Evolutionary conservation across 2,113 vertebrate species (phyloP).

Genomic region (Pachyramphus minor): DNA sequence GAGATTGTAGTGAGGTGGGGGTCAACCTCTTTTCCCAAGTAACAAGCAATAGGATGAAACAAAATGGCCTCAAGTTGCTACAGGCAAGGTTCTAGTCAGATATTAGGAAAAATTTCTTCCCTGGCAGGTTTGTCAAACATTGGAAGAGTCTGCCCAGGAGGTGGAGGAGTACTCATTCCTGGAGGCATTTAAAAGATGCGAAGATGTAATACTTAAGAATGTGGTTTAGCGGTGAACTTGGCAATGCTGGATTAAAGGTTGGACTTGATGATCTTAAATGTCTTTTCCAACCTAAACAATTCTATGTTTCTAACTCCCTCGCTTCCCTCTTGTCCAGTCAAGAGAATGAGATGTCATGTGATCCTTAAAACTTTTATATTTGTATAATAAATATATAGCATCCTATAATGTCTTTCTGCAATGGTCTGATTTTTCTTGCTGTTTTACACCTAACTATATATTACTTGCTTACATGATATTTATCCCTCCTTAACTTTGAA

Average conservation of each 20-base stretch:
- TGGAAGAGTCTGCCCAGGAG: background rate
- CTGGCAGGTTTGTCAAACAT: background rate
- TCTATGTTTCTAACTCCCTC: background rate
- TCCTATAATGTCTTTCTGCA: background rate
- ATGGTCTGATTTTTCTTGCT: background rate
- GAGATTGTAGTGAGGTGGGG: background rate
- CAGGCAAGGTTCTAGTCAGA: background rate
- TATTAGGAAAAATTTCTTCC: background rate
- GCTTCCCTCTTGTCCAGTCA: background rate
- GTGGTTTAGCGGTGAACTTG: background rate
- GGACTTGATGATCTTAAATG: background rate
- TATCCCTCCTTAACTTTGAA: background rate
- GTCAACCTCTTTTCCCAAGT: background rate
- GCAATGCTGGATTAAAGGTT: background rate
- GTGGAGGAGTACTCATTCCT: background rate
- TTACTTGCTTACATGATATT: background rate
- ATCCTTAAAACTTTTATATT: background rate
- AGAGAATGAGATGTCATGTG: background rate
- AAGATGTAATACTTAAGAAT: rapidly evolving
- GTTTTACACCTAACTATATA: background rate
- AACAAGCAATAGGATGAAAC: background rate
- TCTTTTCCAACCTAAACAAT: background rate
- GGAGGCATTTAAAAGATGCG: background rate
- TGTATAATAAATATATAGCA: background rate
- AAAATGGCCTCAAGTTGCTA: background rate